Evolutionary conservation across 2,113 vertebrate species (phyloP).

Genomic region (Dipodomys merriami): DNA sequence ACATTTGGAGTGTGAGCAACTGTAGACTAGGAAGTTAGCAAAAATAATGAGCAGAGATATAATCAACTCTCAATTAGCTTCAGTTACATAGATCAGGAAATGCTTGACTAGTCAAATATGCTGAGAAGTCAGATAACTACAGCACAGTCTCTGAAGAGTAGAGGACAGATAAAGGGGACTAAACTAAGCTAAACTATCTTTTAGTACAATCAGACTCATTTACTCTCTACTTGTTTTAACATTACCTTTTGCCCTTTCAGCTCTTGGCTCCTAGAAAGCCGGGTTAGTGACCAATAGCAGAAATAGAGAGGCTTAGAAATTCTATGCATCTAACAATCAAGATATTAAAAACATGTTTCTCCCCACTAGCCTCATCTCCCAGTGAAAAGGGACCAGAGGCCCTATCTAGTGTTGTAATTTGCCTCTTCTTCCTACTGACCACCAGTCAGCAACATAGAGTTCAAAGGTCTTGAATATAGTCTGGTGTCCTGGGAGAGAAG

Average conservation of each 20-base stretch:
- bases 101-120: slow-evolving; percentile 8
- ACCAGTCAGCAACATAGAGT: neutral
- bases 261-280: neutral
- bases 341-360: neutral
- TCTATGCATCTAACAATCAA: neutral
- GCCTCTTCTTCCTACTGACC: neutral
- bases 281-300: slow-evolving; percentile 10
- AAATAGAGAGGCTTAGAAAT: neutral
- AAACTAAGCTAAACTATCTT: neutral
- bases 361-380: neutral
- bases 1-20: neutral
- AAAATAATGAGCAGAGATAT: slow-evolving; percentile 11
- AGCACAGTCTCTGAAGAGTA: neutral
- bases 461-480: slow-evolving; percentile 8
- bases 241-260: slow-evolving; percentile 1
- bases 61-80: slow-evolving; percentile 29
- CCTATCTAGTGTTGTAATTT: neutral
- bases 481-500: neutral
- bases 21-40: neutral
- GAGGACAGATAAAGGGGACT: neutral
- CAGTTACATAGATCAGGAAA: neutral
- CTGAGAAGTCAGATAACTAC: slow-evolving; percentile 11
- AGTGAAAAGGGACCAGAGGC: neutral
- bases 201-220: neutral
- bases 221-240: neutral